Conservation (phyloP, 2,888 invertebrate species). For the Cepaea hortensis region DNA sequence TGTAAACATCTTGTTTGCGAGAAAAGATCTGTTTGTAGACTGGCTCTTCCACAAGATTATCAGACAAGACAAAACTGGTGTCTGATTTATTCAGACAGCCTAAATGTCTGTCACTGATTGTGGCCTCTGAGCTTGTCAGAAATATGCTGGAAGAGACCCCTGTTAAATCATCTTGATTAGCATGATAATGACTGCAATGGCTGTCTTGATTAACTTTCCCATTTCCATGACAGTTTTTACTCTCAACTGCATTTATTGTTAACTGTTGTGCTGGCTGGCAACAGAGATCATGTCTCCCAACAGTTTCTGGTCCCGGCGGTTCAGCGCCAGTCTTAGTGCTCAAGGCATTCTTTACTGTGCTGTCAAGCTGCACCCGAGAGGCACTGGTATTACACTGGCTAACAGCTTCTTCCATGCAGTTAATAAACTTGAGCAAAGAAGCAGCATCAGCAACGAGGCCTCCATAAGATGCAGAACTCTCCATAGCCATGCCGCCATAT, state of each 20-base stretch:
- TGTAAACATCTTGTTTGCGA: neutral
- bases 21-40: neutral
- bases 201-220: neutral
- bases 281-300: neutral
- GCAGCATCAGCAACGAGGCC: constrained; percentile 65
- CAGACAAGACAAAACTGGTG: neutral
- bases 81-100: neutral
- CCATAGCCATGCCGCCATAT: constrained; percentile 69
- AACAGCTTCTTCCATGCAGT: constrained; percentile 22
- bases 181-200: too few relatives aligned
- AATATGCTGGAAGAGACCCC: neutral
- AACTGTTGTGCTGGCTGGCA: neutral
- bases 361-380: neutral
- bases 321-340: neutral
- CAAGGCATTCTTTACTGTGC: neutral
- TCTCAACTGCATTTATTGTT: neutral
- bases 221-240: neutral
- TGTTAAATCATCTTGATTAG: neutral
- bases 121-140: neutral
- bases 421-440: constrained; percentile 32
- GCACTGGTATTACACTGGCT: neutral
- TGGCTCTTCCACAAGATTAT: neutral
- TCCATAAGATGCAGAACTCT: constrained; percentile 67
- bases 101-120: neutral
- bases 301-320: neutral